Evolutionary conservation across 1,140 invertebrate species (phyloP), one percentile per base, ranked within the genome.

Genomic region (Holotrichia oblita): DNA sequence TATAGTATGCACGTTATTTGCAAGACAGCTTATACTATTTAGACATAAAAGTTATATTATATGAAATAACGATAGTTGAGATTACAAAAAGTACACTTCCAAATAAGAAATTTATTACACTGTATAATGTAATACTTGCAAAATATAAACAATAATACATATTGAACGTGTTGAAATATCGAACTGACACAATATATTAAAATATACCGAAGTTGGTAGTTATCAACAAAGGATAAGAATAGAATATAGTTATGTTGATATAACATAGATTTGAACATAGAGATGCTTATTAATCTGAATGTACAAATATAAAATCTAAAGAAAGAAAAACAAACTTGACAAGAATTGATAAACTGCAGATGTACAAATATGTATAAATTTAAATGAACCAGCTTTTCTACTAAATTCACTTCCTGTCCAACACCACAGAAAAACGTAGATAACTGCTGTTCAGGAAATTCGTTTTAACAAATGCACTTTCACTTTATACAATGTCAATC

Each of bases 401-500:
- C n/a, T 12, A 20, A 75, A 42, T 40, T 42, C 44, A 22, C 24
- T 48, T 75, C 73, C 73, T 75, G 73, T 75, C 40, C 34, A 42
- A 42, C 59, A 40, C 27, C 20, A 22, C 7, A 3, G 22, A n/a
- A 48, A 77, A 41, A 24, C 17, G n/a, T 12, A 24, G 74, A 20
- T 44, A 20, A 78, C 6, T 42, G 73, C 20, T 78, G 41, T 72
- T 34, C 77, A 40, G 40, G 40, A 69, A 77, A 78, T 78, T n/a
- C 17, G 22, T 74, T 64, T 27, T 6, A 61, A 61, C 14, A n/a
- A 61, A 61, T n/a, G n/a, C 61, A 27, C 24, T 64, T 64, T 64
- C 61, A 64, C 61, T 64, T 64, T 64, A 22, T 20, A 64, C 61
- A 22, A 64, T 40, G 40, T 73, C 40, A 73, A 17, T 73, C 90